These are phyloP conservation scores for Balanococcus diminutus DNA, from an alignment of 2,888 invertebrate species.

Conservation along the genomic window DNA sequence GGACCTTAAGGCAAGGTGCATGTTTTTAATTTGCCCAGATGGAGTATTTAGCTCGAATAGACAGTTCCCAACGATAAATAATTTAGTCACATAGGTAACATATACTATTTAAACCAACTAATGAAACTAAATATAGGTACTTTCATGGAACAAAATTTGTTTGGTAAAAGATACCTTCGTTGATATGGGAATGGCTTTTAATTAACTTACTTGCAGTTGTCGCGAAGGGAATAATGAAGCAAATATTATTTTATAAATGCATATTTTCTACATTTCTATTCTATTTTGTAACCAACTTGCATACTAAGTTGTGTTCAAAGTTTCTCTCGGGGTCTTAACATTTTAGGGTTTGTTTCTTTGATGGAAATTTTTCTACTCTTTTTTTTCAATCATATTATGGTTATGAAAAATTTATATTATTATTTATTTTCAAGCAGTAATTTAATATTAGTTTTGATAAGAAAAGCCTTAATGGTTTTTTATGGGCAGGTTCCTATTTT, in stretches of 20 bases:
- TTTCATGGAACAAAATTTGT: neutral
- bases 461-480: no score
- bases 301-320: neutral
- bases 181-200: constrained; percentile 9
- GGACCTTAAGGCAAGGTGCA: neutral
- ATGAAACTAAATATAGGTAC: constrained; percentile 20
- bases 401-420: no score
- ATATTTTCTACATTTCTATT: constrained; percentile 2
- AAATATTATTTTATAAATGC: neutral
- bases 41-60: neutral
- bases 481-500: neutral
- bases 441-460: no score
- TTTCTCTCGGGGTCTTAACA: neutral
- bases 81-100: constrained; percentile 11
- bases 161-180: neutral
- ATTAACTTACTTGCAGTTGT: neutral
- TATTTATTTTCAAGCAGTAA: no score
- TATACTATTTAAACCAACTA: neutral
- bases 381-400: neutral
- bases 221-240: constrained; percentile 1
- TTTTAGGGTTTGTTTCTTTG: no score
- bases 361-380: no score
- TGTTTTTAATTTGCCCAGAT: neutral
- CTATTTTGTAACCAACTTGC: no score
- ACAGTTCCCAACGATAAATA: neutral